phyloP scores from a whole-genome alignment of 1,140 invertebrate genomes.

The Cherax destructor region DNA sequence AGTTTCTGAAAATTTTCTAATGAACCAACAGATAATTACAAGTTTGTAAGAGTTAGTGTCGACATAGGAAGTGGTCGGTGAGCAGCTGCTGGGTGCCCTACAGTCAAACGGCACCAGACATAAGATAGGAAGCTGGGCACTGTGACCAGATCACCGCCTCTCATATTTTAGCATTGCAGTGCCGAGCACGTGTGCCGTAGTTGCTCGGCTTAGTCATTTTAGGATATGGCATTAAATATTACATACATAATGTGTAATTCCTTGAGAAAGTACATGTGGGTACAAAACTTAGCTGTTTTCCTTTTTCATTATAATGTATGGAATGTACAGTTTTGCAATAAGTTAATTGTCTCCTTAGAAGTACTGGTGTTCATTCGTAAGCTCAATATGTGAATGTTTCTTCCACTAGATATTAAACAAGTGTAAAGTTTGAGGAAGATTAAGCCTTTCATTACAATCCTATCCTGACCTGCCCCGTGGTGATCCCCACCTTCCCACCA shows the following conservation, averaged over 20 bases:
- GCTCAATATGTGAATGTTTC: conserved; percentile 73
- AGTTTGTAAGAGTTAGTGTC: conserved; percentile 35
- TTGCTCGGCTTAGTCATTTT: conserved; percentile 59
- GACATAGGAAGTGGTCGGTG: conserved; percentile 34
- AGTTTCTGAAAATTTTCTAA: conserved; percentile 6
- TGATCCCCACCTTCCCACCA: conserved; percentile 42
- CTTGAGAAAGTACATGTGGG: conserved; percentile 61
- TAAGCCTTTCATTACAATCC: conserved; percentile 72
- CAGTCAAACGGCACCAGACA: conserved; percentile 5
- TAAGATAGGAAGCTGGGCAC: conserved; percentile 33
- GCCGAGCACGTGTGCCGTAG: conserved; percentile 52
- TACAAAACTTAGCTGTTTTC: conserved; percentile 66
- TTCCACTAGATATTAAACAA: conserved; percentile 72
- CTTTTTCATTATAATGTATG: conserved; percentile 61
- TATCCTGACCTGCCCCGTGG: conserved; percentile 59
- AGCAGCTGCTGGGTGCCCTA: conserved; percentile 31
- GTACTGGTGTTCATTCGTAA: conserved; percentile 70
- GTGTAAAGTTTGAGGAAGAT: conserved; percentile 72
- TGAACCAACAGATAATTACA: conserved; percentile 36
- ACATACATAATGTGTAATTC: conserved; percentile 52
- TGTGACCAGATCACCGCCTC: conserved; percentile 59
- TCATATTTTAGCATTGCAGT: conserved; percentile 44
- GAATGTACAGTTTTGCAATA: conserved; percentile 71
- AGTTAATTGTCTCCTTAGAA: conserved; percentile 61
- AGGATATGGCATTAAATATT: conserved; percentile 62